Percentiles rank a stretch among this genome's conserved stretches.
Evolutionary conservation across 2,113 vertebrate species (phyloP).

Genomic region (Chloroceryle aenea): DNA sequence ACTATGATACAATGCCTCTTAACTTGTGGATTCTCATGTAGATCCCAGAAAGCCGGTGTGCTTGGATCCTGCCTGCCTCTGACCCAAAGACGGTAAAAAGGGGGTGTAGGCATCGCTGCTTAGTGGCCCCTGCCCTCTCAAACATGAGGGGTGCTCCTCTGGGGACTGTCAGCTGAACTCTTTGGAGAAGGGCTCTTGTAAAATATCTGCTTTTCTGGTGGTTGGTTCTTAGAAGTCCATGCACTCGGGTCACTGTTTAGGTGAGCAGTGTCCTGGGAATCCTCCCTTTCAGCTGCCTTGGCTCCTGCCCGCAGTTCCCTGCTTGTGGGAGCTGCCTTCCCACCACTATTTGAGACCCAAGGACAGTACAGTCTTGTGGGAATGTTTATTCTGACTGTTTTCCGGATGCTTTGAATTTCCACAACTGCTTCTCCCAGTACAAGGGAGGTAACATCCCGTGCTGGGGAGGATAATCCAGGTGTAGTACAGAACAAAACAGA

Average conservation of each 20-base stretch:
- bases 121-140: not conserved
- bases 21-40: conserved; percentile 76
- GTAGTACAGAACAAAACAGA: not conserved
- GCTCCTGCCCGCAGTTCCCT: not conserved
- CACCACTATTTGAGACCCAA: not conserved
- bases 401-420: not conserved
- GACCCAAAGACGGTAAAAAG: conserved; percentile 66
- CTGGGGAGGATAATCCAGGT: not conserved
- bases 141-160: not conserved
- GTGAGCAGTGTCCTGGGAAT: not conserved
- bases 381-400: not conserved
- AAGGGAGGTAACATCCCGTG: not conserved
- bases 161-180: not conserved
- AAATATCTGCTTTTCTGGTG: conserved; percentile 12
- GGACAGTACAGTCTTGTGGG: not conserved
- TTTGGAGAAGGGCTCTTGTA: not conserved
- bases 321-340: not conserved
- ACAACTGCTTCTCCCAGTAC: not conserved
- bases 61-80: conserved; percentile 73
- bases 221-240: conserved; percentile 14
- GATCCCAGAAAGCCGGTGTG: conserved; percentile 75
- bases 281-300: not conserved
- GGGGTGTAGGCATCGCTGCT: conserved; percentile 13
- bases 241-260: not conserved
- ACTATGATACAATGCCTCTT: not conserved